Evolutionary conservation across 1,140 invertebrate species (phyloP), one percentile per base, ranked within the genome.

Genomic region (Cyrtorhinus lividipennis): DNA sequence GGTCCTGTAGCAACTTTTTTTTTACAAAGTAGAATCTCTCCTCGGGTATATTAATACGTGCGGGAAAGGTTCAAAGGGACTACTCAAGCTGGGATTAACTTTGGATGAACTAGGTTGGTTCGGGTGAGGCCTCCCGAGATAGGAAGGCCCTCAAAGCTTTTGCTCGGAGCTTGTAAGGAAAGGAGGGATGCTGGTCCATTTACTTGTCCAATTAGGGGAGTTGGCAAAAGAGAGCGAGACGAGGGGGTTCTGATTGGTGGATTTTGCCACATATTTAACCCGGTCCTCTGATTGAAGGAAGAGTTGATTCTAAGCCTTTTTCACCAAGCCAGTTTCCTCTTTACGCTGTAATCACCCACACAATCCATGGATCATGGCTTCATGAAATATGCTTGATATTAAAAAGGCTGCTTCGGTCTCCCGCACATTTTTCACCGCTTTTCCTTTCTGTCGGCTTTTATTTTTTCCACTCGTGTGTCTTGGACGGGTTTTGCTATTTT

Each of bases 1-100:
- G 30, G 5, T 38, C 30, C 48, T n/a, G n/a, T n/a, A 53, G 48
- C 20, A 53, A 53, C 48, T 53, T 53, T 53, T 53, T 53, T 22
- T 53, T 53, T 53, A 15, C 48, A 53, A 53, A 53, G 48, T 53
- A 53, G 48, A 15, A 12, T 53, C 48, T n/a, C n/a, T 53, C 48
- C 48, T 5, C 5, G 48, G 48, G 48, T 53, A 15, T 53, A 53
- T 53, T 53, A 53, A 53, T 53, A n/a, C n/a, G n/a, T n/a, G 48
- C 48, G 8, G 48, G 18, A 12, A 53, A 53, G 18, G 48, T 53
- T 53, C 48, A 53, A 53, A 53, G 48, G 48, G 20, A 53, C 12
- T 53, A 15, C 48, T 53, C 8, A 12, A 53, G 48, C 48, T 22
- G 48, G 48, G 48, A 53, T 53, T 53, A 53, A 53, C 48, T 53